Conservation (phyloP, 2,888 invertebrate genomes). For the Bibio marci region DNA sequence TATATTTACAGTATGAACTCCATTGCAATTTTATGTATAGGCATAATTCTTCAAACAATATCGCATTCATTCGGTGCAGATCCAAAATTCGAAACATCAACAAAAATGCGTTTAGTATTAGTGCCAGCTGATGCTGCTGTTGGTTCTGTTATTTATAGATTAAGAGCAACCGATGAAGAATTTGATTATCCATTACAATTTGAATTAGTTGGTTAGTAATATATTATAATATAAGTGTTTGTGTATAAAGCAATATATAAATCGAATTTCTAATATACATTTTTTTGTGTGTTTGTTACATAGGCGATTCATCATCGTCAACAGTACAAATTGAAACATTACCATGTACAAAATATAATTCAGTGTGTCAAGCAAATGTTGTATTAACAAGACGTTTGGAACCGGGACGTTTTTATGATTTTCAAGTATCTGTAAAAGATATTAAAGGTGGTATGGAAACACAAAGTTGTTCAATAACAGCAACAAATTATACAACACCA, state of each 20-base stretch:
- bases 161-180: slow-evolving; percentile 74
- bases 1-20: slow-evolving; percentile 1
- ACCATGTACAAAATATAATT: slow-evolving; percentile 72
- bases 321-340: slow-evolving; percentile 64
- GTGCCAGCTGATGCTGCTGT: slow-evolving; percentile 71
- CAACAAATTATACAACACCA: slow-evolving; percentile 72
- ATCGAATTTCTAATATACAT: no score
- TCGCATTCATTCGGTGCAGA: slow-evolving; percentile 35
- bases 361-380: slow-evolving; percentile 78
- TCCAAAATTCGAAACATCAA: slow-evolving; percentile 70
- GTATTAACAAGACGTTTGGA: slow-evolving; percentile 58
- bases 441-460: slow-evolving; percentile 58
- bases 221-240: neutral
- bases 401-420: slow-evolving; percentile 70
- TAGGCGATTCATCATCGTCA: slow-evolving; percentile 51
- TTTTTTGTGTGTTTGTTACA: slow-evolving; percentile 2
- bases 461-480: slow-evolving; percentile 63
- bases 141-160: slow-evolving; percentile 70
- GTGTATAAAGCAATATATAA: neutral
- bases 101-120: slow-evolving; percentile 63
- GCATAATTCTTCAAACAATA: slow-evolving; percentile 15
- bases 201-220: slow-evolving; percentile 46
- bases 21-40: slow-evolving; percentile 1
- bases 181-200: slow-evolving; percentile 75
- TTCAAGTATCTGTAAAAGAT: slow-evolving; percentile 53